Evolutionary conservation across 1,140 invertebrate species (phyloP).

Genomic region (Drosophila ficusphila): DNA sequence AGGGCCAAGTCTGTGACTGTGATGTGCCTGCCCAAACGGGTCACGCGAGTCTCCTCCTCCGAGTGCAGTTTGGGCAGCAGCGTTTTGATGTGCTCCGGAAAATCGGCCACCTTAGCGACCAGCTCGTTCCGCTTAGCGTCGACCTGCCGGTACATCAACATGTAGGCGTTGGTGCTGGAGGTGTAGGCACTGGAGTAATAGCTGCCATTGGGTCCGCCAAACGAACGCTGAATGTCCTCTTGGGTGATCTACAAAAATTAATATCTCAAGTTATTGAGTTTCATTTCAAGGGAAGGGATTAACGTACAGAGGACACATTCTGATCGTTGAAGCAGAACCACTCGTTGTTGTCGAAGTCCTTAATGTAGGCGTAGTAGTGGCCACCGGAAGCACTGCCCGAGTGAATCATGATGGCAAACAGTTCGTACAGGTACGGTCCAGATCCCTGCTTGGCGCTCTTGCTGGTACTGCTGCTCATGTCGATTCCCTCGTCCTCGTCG

Average conservation of each 20-base stretch:
- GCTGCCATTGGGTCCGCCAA: slow-evolving; percentile 88
- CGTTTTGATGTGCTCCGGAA: slow-evolving; percentile 90
- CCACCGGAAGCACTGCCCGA: slow-evolving; percentile 96
- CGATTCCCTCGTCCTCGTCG: slow-evolving; percentile 88
- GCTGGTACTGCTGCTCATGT: slow-evolving; percentile 87
- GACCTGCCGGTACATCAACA: slow-evolving; percentile 96
- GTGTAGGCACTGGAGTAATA: slow-evolving; percentile 91
- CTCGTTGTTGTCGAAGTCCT: slow-evolving; percentile 90
- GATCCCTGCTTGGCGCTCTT: slow-evolving; percentile 67
- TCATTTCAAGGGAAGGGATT: neutral
- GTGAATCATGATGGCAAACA: slow-evolving; percentile 97
- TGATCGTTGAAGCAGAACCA: slow-evolving; percentile 96
- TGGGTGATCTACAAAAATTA: slow-evolving; percentile 87
- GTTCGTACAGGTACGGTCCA: slow-evolving; percentile 93
- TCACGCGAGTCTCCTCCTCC: slow-evolving; percentile 88
- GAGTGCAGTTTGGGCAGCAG: slow-evolving; percentile 88
- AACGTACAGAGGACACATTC: slow-evolving; percentile 87
- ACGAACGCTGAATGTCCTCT: slow-evolving; percentile 93
- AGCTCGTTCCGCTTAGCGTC: slow-evolving; percentile 89
- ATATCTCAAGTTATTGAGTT: neutral
- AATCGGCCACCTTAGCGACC: slow-evolving; percentile 88
- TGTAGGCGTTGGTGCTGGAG: slow-evolving; percentile 96
- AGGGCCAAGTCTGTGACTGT: slow-evolving; percentile 66
- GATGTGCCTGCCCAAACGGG: slow-evolving; percentile 84
- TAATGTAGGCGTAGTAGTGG: slow-evolving; percentile 97